Percentiles rank a stretch among this genome's conserved stretches.
Conservation (phyloP, 2,888 invertebrate species). For the Polymixis lichenea region DNA sequence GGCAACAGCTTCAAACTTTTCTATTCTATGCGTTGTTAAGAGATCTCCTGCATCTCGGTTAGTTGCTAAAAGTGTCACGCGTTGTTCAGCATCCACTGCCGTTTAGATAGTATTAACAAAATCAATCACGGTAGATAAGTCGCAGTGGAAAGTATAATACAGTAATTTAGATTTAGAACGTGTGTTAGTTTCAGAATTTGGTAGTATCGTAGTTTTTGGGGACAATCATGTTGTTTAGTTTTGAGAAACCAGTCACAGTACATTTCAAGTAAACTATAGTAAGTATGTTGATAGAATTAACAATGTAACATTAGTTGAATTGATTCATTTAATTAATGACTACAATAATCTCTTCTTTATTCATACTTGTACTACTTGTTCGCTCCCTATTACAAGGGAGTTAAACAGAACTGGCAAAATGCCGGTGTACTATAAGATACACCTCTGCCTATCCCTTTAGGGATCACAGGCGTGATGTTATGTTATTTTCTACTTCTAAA, state of each 20-base stretch:
- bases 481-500: neutral
- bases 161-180: conserved; percentile 14
- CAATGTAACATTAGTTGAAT: conserved; percentile 4
- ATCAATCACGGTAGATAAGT: conserved; percentile 8
- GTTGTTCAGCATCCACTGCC: conserved; percentile 18
- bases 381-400: neutral
- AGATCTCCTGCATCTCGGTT: conserved; percentile 23
- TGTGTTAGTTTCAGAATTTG: conserved; percentile 1
- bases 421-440: neutral
- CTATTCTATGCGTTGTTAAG: conserved; percentile 7
- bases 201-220: conserved; percentile 9
- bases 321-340: conserved; percentile 1
- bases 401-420: too few relatives aligned
- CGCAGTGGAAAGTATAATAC: conserved; percentile 3
- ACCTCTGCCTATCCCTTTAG: too few relatives aligned
- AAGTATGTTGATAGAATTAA: conserved; percentile 24
- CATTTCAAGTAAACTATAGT: neutral
- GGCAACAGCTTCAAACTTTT: neutral
- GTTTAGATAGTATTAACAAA: conserved; percentile 26
- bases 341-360: neutral
- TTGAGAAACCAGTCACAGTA: neutral
- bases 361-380: neutral
- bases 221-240: neutral
- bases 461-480: neutral
- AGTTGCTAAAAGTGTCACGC: conserved; percentile 3